These are phyloP conservation scores for Pinna nobilis DNA, from an alignment of 1,140 invertebrate species.

Conservation along the genomic window DNA sequence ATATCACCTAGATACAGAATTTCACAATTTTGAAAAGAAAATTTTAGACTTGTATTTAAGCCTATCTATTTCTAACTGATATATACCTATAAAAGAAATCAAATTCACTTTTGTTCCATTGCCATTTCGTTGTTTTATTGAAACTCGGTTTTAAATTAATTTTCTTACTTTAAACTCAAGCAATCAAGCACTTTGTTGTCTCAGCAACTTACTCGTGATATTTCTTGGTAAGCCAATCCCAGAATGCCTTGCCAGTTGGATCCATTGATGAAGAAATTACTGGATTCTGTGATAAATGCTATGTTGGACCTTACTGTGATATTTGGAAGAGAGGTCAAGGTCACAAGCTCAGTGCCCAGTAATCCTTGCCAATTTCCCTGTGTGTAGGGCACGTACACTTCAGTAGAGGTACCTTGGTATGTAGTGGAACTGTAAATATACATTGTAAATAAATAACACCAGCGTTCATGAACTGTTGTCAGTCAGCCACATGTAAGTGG, in stretches of 20 bases:
- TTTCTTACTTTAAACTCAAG: too few relatives aligned
- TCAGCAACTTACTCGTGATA: conserved; percentile 64
- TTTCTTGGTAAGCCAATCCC: conserved; percentile 74
- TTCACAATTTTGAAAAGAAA: too few relatives aligned
- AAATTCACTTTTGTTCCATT: too few relatives aligned
- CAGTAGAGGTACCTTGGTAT: conserved; percentile 47
- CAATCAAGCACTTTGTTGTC: neutral
- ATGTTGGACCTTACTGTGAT: conserved; percentile 64
- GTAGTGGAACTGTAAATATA: conserved; percentile 63
- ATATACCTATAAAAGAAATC: too few relatives aligned
- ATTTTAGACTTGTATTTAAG: too few relatives aligned
- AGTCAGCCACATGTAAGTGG: too few relatives aligned
- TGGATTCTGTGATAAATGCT: conserved; percentile 72
- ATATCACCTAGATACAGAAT: too few relatives aligned
- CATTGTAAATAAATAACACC: neutral
- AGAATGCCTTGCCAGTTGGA: conserved; percentile 76
- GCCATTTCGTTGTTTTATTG: too few relatives aligned
- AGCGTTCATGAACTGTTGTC: neutral
- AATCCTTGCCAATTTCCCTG: conserved; percentile 74
- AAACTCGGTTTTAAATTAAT: too few relatives aligned
- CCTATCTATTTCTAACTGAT: too few relatives aligned
- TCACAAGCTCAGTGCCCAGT: conserved; percentile 70
- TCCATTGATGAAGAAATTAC: conserved; percentile 74
- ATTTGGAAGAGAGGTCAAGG: conserved; percentile 56
- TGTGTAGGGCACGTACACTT: conserved; percentile 70